Percentiles rank a stretch among this genome's conserved stretches.
Conservation (phyloP, 2,888 invertebrate species). For the Encarsia formosa region DNA sequence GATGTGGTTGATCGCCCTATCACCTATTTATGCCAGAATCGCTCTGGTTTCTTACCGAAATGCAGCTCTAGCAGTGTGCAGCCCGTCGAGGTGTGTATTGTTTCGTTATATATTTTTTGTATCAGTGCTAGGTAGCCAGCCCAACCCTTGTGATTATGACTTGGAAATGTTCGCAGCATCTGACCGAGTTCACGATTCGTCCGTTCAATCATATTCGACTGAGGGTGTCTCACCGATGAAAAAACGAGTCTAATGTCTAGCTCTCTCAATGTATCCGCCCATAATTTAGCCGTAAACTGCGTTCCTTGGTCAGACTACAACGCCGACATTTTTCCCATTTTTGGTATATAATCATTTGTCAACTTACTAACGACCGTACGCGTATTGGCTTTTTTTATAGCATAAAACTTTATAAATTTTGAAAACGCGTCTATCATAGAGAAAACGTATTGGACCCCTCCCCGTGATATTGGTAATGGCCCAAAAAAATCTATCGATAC, state of each 20-base stretch:
- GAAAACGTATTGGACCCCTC: slow-evolving; percentile 12
- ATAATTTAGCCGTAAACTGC: slow-evolving; percentile 3
- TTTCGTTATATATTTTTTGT: too few species aligned
- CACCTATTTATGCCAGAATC: too few species aligned
- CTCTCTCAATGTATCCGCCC: neutral
- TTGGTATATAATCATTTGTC: neutral
- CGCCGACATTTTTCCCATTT: neutral
- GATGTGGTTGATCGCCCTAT: too few species aligned
- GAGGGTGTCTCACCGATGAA: slow-evolving; percentile 27
- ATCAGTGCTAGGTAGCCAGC: too few species aligned
- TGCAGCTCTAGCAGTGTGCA: too few species aligned
- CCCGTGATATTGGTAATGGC: neutral
- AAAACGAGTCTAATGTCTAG: neutral
- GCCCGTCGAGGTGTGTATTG: too few species aligned
- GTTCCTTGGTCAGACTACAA: slow-evolving; percentile 8
- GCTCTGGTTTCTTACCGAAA: too few species aligned
- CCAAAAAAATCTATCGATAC: slow-evolving; percentile 14
- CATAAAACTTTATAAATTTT: slow-evolving; percentile 5
- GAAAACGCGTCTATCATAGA: slow-evolving; percentile 2
- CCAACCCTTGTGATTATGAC: too few species aligned
- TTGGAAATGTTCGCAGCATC: too few species aligned
- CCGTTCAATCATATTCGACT: slow-evolving; percentile 28
- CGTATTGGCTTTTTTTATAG: slow-evolving; percentile 4
- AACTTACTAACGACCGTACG: neutral
- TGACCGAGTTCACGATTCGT: too few species aligned